Percentiles rank a stretch among this genome's conserved stretches.
phyloP scores from a whole-genome alignment of 2,113 vertebrate genomes.

The Cololabis saira region DNA sequence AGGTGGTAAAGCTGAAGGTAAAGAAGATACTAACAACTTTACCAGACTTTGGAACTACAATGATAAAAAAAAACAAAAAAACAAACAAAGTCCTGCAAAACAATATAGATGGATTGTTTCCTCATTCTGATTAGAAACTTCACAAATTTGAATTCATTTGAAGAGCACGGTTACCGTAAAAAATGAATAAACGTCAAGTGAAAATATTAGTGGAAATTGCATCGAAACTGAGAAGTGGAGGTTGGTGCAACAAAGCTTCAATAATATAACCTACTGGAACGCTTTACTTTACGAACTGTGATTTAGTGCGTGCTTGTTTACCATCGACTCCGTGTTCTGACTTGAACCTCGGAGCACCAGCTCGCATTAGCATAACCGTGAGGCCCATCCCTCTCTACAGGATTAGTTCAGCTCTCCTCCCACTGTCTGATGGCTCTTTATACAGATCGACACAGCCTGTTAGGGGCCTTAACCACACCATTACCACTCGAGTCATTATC shows the following conservation, averaged over 20 bases:
- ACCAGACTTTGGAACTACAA: too few relatives aligned
- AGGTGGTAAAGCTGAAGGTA: conserved; percentile 12
- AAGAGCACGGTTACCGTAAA: too few relatives aligned
- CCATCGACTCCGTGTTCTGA: conserved; percentile 40
- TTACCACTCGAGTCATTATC: conserved; percentile 74
- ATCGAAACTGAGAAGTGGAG: too few relatives aligned
- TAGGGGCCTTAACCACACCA: conserved; percentile 64
- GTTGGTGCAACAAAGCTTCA: too few relatives aligned
- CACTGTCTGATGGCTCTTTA: conserved; percentile 80
- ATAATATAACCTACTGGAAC: too few relatives aligned
- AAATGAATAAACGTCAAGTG: too few relatives aligned
- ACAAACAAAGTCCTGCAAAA: too few relatives aligned
- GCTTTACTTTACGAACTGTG: background rate
- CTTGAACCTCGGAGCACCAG: conserved; percentile 52
- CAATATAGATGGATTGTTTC: too few relatives aligned
- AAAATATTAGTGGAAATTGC: too few relatives aligned
- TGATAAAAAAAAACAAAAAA: too few relatives aligned
- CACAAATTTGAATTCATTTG: too few relatives aligned
- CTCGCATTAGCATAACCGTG: conserved; percentile 73
- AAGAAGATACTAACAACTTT: conserved; percentile 2
- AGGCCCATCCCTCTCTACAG: conserved; percentile 73
- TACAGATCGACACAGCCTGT: conserved; percentile 70
- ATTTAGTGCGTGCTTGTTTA: conserved; percentile 60
- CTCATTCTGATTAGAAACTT: too few relatives aligned
- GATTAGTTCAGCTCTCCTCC: conserved; percentile 82